phyloP scores from a whole-genome alignment of 2,113 vertebrate species.

The Thermophis baileyi region DNA sequence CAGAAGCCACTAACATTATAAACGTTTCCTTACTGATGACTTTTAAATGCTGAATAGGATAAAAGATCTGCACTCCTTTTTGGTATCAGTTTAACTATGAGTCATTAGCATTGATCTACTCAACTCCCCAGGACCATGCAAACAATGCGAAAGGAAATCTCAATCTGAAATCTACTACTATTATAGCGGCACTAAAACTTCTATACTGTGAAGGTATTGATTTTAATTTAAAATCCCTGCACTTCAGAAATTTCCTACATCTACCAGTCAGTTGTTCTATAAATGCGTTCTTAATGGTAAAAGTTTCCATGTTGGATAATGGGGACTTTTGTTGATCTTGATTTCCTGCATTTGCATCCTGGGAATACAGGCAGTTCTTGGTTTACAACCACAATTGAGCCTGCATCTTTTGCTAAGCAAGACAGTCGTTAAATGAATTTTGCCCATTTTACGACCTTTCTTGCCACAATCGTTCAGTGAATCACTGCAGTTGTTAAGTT shows the following conservation, averaged over 20 bases:
- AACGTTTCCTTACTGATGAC: constrained; percentile 21
- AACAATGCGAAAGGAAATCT: not conserved
- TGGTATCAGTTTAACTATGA: constrained; percentile 37
- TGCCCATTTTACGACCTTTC: not conserved
- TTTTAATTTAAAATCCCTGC: not conserved
- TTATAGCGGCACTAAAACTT: not conserved
- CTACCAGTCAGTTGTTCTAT: not conserved
- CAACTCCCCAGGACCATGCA: constrained; percentile 17
- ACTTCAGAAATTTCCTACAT: not conserved
- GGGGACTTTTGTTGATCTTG: not conserved
- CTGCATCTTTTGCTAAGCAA: too few species aligned
- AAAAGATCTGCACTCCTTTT: constrained; percentile 43
- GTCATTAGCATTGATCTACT: constrained; percentile 27
- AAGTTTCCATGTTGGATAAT: not conserved
- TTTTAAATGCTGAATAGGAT: constrained; percentile 24
- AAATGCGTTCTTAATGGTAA: not conserved
- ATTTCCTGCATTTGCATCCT: accelerated
- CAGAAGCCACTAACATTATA: constrained; percentile 21
- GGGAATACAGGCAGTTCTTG: not conserved
- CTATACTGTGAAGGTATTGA: not conserved
- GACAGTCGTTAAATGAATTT: too few species aligned
- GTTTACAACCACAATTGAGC: not conserved
- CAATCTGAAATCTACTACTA: not conserved
- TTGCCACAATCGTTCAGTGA: not conserved
- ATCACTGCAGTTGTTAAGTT: not conserved